phyloP scores from a whole-genome alignment of 2,888 invertebrate genomes.

The Caenorhabditis japonica region DNA sequence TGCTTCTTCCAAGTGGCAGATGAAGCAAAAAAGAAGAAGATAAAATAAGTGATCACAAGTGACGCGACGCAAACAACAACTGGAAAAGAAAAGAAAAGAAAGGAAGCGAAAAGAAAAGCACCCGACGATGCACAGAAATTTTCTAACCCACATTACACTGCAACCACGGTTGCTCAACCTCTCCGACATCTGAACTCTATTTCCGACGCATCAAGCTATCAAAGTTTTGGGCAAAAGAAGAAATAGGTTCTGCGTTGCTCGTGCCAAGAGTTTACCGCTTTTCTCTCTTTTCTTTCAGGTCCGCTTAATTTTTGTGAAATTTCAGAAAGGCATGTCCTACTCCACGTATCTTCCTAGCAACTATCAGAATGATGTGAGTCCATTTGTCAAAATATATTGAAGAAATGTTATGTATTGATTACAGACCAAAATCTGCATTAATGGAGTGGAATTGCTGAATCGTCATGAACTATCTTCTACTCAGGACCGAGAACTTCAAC shows the following conservation, averaged over 20 bases:
- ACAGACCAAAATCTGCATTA: slow-evolving; percentile 74
- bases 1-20: no score
- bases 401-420: not conserved
- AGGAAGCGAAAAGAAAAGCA: no score
- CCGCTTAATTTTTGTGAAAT: not conserved
- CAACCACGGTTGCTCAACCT: slow-evolving; percentile 29
- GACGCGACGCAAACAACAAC: slow-evolving; percentile 47
- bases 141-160: slow-evolving; percentile 50
- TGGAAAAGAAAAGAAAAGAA: slow-evolving; percentile 36
- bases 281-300: slow-evolving; percentile 4
- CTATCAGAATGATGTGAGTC: slow-evolving; percentile 47
- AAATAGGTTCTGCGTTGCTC: slow-evolving; percentile 28
- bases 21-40: slow-evolving; percentile 30
- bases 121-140: slow-evolving; percentile 24
- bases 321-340: no score
- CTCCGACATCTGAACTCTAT: slow-evolving; percentile 50
- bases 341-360: slow-evolving; percentile 35
- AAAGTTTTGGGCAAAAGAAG: slow-evolving; percentile 18
- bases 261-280: slow-evolving; percentile 6
- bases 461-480: slow-evolving; percentile 71
- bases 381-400: not conserved
- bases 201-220: slow-evolving; percentile 27
- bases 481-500: slow-evolving; percentile 68
- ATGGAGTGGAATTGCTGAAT: slow-evolving; percentile 74
- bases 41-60: slow-evolving; percentile 47